Evolutionary conservation across 2,113 vertebrate species (phyloP).

Genomic region (Takifugu bimaculatus): DNA sequence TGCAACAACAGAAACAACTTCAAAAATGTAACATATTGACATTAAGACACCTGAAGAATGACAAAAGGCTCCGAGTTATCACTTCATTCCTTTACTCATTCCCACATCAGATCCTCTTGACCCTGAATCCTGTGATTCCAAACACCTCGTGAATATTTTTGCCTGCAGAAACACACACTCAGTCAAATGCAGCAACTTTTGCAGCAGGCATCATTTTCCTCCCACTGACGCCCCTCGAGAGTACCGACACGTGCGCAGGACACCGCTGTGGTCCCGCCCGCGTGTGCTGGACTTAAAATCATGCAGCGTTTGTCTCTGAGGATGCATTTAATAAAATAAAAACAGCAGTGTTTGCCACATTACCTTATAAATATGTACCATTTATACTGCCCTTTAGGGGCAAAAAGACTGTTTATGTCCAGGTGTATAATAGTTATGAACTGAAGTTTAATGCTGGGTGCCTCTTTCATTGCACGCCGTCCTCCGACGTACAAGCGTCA

Average conservation of each 20-base stretch:
- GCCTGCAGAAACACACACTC: constrained; percentile 32
- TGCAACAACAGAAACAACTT: too few species aligned
- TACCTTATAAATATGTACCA: constrained; percentile 7
- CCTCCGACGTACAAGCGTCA: constrained; percentile 4
- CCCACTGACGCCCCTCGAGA: neutral
- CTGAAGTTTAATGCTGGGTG: constrained; percentile 9
- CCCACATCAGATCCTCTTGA: constrained; percentile 29
- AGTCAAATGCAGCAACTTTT: constrained; percentile 19
- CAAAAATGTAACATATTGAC: neutral
- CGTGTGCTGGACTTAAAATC: constrained; percentile 10
- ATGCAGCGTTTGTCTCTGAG: constrained; percentile 29
- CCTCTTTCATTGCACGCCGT: neutral
- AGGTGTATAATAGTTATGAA: constrained; percentile 21
- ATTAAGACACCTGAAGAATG: neutral
- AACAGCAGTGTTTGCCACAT: neutral
- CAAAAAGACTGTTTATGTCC: constrained; percentile 36
- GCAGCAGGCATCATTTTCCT: constrained; percentile 20
- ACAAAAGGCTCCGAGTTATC: neutral
- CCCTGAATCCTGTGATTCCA: constrained; percentile 26
- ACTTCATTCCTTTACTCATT: constrained; percentile 51
- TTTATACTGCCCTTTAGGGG: constrained; percentile 2
- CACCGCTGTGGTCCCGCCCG: constrained; percentile 15
- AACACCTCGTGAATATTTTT: constrained; percentile 5
- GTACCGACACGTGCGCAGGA: constrained; percentile 15
- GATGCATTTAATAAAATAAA: constrained; percentile 11